Percentiles rank a stretch among this genome's conserved stretches.
Conservation (phyloP, 2,888 invertebrate species). For the Platycheirus albimanus region DNA sequence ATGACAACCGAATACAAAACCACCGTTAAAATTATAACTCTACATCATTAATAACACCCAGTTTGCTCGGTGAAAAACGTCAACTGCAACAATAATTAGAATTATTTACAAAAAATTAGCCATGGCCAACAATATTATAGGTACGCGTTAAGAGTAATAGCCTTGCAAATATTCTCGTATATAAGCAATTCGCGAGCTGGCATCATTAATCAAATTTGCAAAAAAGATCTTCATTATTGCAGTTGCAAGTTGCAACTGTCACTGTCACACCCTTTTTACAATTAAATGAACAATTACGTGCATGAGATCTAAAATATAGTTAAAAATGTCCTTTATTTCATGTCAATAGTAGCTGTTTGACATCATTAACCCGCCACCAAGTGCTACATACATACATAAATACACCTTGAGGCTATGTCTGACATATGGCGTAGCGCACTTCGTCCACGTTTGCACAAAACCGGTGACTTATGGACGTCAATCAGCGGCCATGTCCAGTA, state of each 20-base stretch:
- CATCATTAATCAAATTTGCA: conserved; percentile 60
- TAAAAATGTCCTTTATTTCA: conserved; percentile 39
- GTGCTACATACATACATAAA: background rate
- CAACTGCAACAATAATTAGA: conserved; percentile 6
- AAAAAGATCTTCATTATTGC: conserved; percentile 44
- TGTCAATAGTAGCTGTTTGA: conserved; percentile 45
- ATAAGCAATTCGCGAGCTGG: conserved; percentile 30
- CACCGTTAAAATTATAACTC: background rate
- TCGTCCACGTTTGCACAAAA: conserved; percentile 28
- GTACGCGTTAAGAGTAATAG: no score
- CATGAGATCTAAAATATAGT: conserved; percentile 47
- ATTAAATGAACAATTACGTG: conserved; percentile 44
- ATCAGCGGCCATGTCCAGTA: conserved; percentile 50
- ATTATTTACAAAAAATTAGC: conserved; percentile 62
- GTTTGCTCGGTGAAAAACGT: conserved; percentile 3
- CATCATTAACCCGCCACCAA: conserved; percentile 60
- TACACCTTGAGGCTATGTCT: conserved; percentile 20
- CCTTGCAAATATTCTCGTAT: conserved; percentile 26
- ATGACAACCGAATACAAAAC: conserved; percentile 10
- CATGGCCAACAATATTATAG: conserved; percentile 44
- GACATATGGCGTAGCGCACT: conserved; percentile 63
- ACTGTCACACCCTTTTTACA: conserved; percentile 51
- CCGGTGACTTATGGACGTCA: conserved; percentile 65
- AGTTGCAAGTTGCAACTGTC: conserved; percentile 5
- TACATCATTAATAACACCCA: conserved; percentile 9